phyloP scores from a whole-genome alignment of 2,888 invertebrate genomes.

The Melinaea marsaeus region DNA sequence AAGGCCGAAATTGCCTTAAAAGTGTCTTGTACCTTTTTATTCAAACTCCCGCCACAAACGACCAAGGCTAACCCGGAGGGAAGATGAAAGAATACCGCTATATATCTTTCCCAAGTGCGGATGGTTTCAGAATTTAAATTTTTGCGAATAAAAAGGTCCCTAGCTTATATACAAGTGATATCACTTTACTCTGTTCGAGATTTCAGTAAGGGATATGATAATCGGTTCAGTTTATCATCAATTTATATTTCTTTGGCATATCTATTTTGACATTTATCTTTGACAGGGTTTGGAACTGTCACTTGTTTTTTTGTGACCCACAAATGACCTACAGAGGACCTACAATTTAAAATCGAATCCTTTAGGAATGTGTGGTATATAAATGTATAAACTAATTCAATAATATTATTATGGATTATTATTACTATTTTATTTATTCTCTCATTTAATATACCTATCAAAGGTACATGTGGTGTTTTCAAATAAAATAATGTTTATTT shows the following conservation, averaged over 20 bases:
- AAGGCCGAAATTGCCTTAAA: slow-evolving; percentile 16
- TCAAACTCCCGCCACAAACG: slow-evolving; percentile 58
- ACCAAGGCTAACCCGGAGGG: slow-evolving; percentile 68
- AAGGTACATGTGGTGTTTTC: neutral
- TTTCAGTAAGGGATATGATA: neutral
- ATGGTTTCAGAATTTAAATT: slow-evolving; percentile 76
- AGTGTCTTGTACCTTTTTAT: slow-evolving; percentile 43
- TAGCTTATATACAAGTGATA: slow-evolving; percentile 29
- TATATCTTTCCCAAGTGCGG: slow-evolving; percentile 76
- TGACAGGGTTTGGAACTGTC: no score
- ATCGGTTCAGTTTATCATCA: no score
- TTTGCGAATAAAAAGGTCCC: slow-evolving; percentile 49
- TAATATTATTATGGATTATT: no score
- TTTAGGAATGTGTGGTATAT: no score
- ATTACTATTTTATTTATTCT: no score
- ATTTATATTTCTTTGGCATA: no score
- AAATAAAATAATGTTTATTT: neutral
- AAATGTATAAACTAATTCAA: no score
- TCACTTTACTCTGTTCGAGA: slow-evolving; percentile 19
- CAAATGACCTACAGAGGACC: no score
- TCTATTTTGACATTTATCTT: no score
- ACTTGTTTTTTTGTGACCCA: no score
- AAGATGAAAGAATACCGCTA: slow-evolving; percentile 75
- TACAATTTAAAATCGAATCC: no score
- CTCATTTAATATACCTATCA: no score